Evolutionary conservation across 1,140 invertebrate genomes (phyloP), one percentile per base, ranked within the genome.

Genomic region (Ceratina japonica): DNA sequence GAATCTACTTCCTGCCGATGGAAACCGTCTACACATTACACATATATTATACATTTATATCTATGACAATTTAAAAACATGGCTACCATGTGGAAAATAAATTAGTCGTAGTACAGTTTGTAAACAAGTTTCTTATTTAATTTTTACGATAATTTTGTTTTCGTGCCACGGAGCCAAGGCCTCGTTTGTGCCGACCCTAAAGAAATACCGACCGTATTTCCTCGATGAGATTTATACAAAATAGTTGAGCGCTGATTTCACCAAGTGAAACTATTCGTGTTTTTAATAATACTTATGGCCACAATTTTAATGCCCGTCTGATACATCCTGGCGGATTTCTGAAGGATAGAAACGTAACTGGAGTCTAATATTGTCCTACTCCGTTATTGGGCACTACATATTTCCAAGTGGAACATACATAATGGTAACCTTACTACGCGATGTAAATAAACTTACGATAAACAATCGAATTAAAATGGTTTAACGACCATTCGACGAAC

Each of bases 1-100:
- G 27, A 44, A 2, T 16, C 59, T 54, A 24, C 59, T 44, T 44
- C 37, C 37, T 44, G 5, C 3, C 37, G 37, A 44, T 10, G 10
- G 10, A 44, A 44, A 44, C 5, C 37, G 5, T 8, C 3, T 44
- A 44, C 37, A 44, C 5, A 44, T 44, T 78, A 73, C 66, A 68
- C 79, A 71, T 18, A 80, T 74, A 16, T 3, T 15, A 72, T 37
- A 61, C 81, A 81, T 78, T 64, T 85, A 82, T 84, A 80, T 75
- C 70, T 85, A 82, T 85, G 83, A 85, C 75, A 85, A 82, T 84
- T 85, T 73, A 85, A 85, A 84, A 85, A 85, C 83, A 85, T 85
- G 84, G 82, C 84, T 85, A 82, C 84, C 83, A 85, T 84, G 72
- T 82, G 84, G 78, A 84, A 70, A 75, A 84, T 81, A 69, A 79